Conservation (phyloP, 2,797 vertebrate genomes). For the Rhinophrynus dorsalis region DNA sequence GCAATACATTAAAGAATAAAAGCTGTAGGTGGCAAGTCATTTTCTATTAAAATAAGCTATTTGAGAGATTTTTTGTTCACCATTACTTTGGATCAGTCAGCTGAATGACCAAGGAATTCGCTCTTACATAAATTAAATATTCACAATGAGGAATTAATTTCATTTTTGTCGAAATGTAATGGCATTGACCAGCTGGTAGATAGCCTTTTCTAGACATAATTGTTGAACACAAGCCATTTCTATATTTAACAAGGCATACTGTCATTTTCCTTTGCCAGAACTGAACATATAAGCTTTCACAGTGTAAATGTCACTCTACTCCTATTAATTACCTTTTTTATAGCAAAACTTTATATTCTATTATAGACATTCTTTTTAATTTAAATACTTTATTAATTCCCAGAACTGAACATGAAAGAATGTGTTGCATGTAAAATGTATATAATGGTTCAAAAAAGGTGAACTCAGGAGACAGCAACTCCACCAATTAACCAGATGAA, state of each 20-base stretch:
- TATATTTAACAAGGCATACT: constrained; percentile 42
- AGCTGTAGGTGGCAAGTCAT: not conserved
- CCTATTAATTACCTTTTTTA: constrained; percentile 30
- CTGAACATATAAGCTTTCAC: constrained; percentile 2
- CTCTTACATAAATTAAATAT: constrained; percentile 17
- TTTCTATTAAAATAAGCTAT: constrained; percentile 13
- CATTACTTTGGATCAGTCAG: constrained; percentile 20
- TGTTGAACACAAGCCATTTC: constrained; percentile 26
- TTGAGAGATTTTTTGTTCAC: constrained; percentile 7
- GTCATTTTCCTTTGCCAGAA: constrained; percentile 23
- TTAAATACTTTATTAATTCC: not conserved
- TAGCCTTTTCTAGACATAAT: constrained; percentile 23
- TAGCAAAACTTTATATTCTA: constrained; percentile 13
- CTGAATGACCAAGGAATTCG: constrained; percentile 6
- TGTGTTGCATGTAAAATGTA: constrained; percentile 13
- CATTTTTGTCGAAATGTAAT: constrained; percentile 30
- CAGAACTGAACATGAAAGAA: constrained; percentile 2
- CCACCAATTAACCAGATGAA: not conserved
- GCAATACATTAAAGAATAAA: not conserved
- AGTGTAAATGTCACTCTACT: constrained; percentile 28
- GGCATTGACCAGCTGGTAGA: constrained; percentile 35
- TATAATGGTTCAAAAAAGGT: not conserved
- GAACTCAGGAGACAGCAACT: not conserved
- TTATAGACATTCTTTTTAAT: not conserved
- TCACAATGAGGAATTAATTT: constrained; percentile 32